Conservation (phyloP, 1,140 invertebrate species). For the Rhizoglyphus robini region DNA sequence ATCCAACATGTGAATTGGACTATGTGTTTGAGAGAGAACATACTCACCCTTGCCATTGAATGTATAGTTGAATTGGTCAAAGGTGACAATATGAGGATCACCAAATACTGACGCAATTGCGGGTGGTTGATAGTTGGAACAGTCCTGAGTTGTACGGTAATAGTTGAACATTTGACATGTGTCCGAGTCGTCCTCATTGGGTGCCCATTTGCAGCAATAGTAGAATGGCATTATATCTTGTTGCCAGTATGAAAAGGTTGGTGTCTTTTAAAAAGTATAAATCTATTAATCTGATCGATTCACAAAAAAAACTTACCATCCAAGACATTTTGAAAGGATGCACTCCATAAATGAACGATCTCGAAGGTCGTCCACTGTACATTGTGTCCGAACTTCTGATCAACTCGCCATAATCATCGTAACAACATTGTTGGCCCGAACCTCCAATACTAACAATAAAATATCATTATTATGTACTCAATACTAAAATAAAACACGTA, state of each 20-base stretch:
- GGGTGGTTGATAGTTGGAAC: constrained; percentile 81
- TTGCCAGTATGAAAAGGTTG: constrained; percentile 83
- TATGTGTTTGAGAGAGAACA: constrained; percentile 60
- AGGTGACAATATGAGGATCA: constrained; percentile 85
- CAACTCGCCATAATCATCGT: constrained; percentile 73
- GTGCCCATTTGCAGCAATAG: constrained; percentile 74
- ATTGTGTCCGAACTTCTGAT: constrained; percentile 87
- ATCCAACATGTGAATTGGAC: constrained; percentile 54
- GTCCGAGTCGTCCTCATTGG: constrained; percentile 73
- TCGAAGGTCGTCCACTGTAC: constrained; percentile 75
- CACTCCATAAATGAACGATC: constrained; percentile 40
- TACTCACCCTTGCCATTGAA: constrained; percentile 94
- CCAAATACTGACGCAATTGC: constrained; percentile 60
- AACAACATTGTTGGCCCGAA: constrained; percentile 90
- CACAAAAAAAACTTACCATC: too few species aligned
- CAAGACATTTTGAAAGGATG: constrained; percentile 26
- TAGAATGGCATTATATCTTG: constrained; percentile 87
- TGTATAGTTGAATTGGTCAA: constrained; percentile 73
- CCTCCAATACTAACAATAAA: constrained; percentile 59
- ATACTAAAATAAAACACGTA: too few species aligned
- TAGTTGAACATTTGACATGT: constrained; percentile 85
- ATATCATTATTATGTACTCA: too few species aligned
- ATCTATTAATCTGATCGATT: too few species aligned
- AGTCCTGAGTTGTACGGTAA: constrained; percentile 78
- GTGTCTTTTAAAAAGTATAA: too few species aligned